Conservation (phyloP, 2,113 vertebrate species). For the Prinia subflava region DNA sequence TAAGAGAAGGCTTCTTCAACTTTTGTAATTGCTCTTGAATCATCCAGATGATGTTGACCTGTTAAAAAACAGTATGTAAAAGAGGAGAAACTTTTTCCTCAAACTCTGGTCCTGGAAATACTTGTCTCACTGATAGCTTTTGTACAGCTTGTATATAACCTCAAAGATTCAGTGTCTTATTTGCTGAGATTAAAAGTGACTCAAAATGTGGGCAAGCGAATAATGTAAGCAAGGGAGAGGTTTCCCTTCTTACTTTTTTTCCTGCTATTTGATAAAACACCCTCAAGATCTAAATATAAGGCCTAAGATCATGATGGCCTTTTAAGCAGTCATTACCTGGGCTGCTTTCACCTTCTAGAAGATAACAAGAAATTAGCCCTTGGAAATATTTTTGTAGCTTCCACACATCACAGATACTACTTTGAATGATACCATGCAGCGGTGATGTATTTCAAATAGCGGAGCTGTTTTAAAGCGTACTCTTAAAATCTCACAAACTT, state of each 20-base stretch:
- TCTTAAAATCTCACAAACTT: not conserved
- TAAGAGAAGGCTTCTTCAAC: not conserved
- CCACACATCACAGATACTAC: not conserved
- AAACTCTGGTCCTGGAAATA: not conserved
- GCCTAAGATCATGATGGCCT: not conserved
- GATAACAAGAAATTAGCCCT: not conserved
- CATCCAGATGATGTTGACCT: not conserved
- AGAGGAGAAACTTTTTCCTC: not conserved
- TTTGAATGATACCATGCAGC: rapidly evolving
- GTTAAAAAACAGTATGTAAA: not conserved
- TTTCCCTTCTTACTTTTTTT: slow-evolving; percentile 8
- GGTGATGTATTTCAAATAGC: not conserved
- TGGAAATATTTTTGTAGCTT: not conserved
- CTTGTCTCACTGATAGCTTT: not conserved
- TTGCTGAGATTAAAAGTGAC: not conserved
- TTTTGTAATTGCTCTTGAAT: not conserved
- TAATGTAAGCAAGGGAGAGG: not conserved
- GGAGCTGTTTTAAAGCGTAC: not conserved
- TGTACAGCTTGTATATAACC: not conserved
- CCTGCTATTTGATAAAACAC: not conserved
- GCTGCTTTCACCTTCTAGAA: not conserved
- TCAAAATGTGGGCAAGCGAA: not conserved
- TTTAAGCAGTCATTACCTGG: not conserved
- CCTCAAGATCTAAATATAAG: not conserved
- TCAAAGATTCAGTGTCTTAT: not conserved